Conservation (phyloP, 30 jellyfish, hydroid and myxozoan genomes). For the Hydractinia echinata region DNA sequence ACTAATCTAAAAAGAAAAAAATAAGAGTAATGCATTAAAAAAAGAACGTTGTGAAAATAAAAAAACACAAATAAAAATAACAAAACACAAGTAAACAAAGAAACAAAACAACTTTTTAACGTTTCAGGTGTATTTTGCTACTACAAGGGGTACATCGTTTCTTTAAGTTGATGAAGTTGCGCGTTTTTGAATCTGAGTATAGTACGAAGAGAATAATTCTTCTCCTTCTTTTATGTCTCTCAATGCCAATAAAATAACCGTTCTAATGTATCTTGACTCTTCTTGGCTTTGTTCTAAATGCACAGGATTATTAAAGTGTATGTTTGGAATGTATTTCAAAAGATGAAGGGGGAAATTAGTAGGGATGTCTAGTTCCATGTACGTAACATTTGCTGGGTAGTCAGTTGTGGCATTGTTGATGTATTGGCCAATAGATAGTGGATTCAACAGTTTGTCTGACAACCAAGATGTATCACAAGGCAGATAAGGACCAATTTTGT, state of each 20-base stretch:
- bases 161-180: slow-evolving; percentile 5
- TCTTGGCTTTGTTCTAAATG: background rate
- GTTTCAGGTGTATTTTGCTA: background rate
- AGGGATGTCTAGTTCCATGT: slow-evolving; percentile 59
- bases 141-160: background rate
- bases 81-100: background rate
- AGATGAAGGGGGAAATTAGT: slow-evolving; percentile 41
- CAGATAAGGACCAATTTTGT: slow-evolving; percentile 19
- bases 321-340: slow-evolving; percentile 52
- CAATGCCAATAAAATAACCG: slow-evolving; percentile 47
- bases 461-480: slow-evolving; percentile 46
- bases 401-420: slow-evolving; percentile 46
- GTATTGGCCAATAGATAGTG: slow-evolving; percentile 67
- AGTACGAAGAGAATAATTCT: slow-evolving; percentile 58
- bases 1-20: too few species aligned
- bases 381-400: slow-evolving; percentile 57
- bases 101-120: background rate
- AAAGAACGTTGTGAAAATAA: background rate
- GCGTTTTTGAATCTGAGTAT: slow-evolving; percentile 40
- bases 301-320: slow-evolving; percentile 30
- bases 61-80: background rate
- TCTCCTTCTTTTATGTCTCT: slow-evolving; percentile 36
- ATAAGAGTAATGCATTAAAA: background rate
- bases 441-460: slow-evolving; percentile 20
- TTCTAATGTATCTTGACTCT: slow-evolving; percentile 23